These are phyloP conservation scores for Coracias cyanogaster DNA, from an alignment of 2,797 vertebrate species.

Conservation along the genomic window DNA sequence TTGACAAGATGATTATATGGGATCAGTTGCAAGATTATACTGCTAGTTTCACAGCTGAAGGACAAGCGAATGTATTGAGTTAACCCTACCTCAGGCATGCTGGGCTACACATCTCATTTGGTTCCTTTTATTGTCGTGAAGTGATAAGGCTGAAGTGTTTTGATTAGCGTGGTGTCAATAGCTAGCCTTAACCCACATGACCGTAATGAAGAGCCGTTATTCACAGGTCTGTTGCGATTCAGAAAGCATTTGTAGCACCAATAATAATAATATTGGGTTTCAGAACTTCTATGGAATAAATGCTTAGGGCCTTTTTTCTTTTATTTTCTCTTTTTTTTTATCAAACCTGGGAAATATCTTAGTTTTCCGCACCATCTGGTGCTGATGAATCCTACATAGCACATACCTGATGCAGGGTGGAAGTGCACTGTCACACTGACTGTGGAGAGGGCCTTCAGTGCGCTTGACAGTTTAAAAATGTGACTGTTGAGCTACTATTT, in stretches of 20 bases:
- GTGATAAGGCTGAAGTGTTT: neutral
- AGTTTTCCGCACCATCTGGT: slow-evolving; percentile 33
- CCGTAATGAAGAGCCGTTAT: neutral
- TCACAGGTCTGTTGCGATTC: neutral
- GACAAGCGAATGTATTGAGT: slow-evolving; percentile 14
- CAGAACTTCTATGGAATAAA: slow-evolving; percentile 21
- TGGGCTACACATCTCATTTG: neutral
- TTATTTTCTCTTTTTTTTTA: neutral
- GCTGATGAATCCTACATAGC: slow-evolving; percentile 7
- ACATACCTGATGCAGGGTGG: neutral
- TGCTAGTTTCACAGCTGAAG: slow-evolving; percentile 50
- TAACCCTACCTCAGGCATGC: neutral
- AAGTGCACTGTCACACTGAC: neutral
- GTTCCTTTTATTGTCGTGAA: neutral
- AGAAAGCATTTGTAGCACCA: neutral
- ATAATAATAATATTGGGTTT: neutral
- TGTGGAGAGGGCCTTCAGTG: neutral
- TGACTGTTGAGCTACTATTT: neutral
- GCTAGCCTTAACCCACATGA: neutral
- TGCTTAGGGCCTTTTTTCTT: neutral
- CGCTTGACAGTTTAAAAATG: neutral
- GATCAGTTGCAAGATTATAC: slow-evolving; percentile 50
- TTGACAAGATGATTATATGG: slow-evolving; percentile 61
- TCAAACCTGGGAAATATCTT: neutral
- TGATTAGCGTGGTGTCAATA: neutral